phyloP scores from a whole-genome alignment of 1,140 invertebrate species.

The Monochamus saltuarius region DNA sequence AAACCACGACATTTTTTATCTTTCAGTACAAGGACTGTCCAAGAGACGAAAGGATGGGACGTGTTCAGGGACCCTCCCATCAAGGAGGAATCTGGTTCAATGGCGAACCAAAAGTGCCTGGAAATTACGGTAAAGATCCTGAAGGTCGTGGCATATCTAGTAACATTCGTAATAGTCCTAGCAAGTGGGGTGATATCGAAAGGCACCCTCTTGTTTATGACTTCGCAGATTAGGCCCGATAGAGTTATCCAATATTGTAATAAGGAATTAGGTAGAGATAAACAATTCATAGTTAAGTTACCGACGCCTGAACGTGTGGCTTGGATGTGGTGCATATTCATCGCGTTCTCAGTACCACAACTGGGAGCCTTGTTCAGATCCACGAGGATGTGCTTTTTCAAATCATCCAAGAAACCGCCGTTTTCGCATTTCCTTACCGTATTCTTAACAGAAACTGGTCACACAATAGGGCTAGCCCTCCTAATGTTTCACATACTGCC shows the following conservation, averaged over 20 bases:
- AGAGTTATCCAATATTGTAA: conserved; percentile 79
- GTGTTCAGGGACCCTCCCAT: conserved; percentile 87
- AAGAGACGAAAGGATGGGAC: conserved; percentile 94
- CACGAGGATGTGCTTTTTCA: conserved; percentile 88
- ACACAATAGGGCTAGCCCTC: conserved; percentile 80
- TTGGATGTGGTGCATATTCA: conserved; percentile 90
- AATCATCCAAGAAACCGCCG: conserved; percentile 72
- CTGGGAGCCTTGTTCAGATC: conserved; percentile 82
- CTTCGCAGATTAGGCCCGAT: conserved; percentile 78
- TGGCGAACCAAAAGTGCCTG: conserved; percentile 82
- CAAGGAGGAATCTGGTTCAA: conserved; percentile 83
- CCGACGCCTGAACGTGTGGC: conserved; percentile 82
- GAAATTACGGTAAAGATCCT: conserved; percentile 82
- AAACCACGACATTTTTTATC: conserved; percentile 21
- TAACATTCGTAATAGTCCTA: conserved; percentile 84
- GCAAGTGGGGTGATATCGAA: conserved; percentile 81
- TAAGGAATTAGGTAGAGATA: conserved; percentile 77
- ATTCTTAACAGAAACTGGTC: conserved; percentile 81
- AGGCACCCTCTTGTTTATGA: conserved; percentile 86
- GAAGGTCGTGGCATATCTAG: conserved; percentile 82
- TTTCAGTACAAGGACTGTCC: conserved; percentile 77
- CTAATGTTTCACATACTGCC: conserved; percentile 87
- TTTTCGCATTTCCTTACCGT: conserved; percentile 68
- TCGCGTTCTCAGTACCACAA: conserved; percentile 84
- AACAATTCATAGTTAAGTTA: conserved; percentile 74